Evolutionary conservation across 2,888 invertebrate genomes (phyloP), one percentile per base, ranked within the genome.

Genomic region (Eristalinus sepulchralis): DNA sequence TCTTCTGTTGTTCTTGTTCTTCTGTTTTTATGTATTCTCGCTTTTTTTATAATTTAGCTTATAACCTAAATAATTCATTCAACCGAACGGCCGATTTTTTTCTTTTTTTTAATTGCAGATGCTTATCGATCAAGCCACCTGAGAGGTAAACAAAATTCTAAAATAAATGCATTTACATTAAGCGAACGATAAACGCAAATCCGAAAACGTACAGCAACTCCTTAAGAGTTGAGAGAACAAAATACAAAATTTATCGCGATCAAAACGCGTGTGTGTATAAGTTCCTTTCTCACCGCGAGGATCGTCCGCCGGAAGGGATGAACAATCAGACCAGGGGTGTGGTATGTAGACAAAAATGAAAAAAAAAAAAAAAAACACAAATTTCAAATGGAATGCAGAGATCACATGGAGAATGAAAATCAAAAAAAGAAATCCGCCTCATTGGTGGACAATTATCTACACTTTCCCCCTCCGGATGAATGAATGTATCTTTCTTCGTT

Each of bases 91-190:
- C 89, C 90, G 89, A 88, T 89, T 84, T 85, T 87, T 90, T 91
- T 90, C 90, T 94, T 94, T 90, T 94, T 94, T 95, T 94, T 95
- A 94, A 95, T 95, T 95, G 94, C 95, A 95, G 95, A 95, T 95
- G 95, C 94, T 95, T 95, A 95, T 95, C 95, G 94, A 95, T 95
- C 94, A 95, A 95, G 94, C 95, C 95, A 94, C 95, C 95, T 93
- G 95, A 95, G 94, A 95, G 95, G 95, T 95, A 95, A 95, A 91
- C 89, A 90, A 89, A 89, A 89, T 86, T 87, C 86, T 88, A 88
- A 88, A 77, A 85, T 22, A 83, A 76, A 81, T 17, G 17, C 17
- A 63, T 76, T 82, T 72, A 63, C 39, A 72, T 57, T 88, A 89
- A 90, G 89, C 88, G 89, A 88, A 89, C 89, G 89, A 89, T 90